phyloP scores from a whole-genome alignment of 2,888 invertebrate species.

The Hyles lineata region DNA sequence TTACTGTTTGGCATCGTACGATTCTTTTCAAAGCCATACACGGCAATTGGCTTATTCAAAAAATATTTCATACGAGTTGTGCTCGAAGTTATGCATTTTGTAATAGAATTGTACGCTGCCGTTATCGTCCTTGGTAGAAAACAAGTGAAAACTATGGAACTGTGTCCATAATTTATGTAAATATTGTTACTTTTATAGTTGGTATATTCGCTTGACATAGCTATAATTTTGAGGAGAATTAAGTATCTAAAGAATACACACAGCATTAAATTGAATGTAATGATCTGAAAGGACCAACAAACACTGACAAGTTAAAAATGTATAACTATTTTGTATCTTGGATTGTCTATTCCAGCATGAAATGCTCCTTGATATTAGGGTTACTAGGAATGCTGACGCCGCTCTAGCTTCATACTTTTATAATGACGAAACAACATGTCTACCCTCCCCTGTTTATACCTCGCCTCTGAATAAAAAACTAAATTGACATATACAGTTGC shows the following conservation, averaged over 20 bases:
- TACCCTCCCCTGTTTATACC: conserved; percentile 46
- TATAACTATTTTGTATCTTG: not conserved
- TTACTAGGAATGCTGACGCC: conserved; percentile 61
- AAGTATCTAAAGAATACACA: not conserved
- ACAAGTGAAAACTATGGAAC: not conserved
- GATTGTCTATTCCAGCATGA: conserved; percentile 42
- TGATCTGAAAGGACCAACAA: too few relatives aligned
- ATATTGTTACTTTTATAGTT: not conserved
- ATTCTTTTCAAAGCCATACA: conserved; percentile 15
- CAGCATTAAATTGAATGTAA: too few relatives aligned
- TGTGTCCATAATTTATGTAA: not conserved
- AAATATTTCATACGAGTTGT: conserved; percentile 1
- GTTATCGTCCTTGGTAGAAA: not conserved
- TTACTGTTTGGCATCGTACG: conserved; percentile 12
- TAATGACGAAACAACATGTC: conserved; percentile 65
- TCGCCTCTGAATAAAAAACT: conserved; percentile 39
- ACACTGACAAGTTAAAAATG: too few relatives aligned
- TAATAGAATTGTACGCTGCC: not conserved
- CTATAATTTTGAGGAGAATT: not conserved
- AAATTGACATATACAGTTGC: conserved; percentile 5
- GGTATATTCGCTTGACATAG: not conserved
- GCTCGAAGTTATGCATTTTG: not conserved
- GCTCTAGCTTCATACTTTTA: conserved; percentile 56
- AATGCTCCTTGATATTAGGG: conserved; percentile 36
- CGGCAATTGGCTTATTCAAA: conserved; percentile 12